Evolutionary conservation across 2,888 invertebrate genomes (phyloP).

Genomic region (Eulithis prunata): DNA sequence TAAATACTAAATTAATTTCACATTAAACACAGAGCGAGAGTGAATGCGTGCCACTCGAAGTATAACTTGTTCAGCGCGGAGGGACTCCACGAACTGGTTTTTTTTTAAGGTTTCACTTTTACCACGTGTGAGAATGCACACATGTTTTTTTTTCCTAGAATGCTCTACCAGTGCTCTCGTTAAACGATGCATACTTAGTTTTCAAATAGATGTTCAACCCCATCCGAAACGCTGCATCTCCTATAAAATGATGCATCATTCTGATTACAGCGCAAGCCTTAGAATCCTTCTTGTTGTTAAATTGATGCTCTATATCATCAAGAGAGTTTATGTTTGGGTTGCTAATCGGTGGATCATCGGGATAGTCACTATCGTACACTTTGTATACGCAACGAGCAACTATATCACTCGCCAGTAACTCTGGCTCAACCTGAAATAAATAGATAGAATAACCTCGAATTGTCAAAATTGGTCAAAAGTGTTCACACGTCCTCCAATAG

Average conservation of each 20-base stretch:
- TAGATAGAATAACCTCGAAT: too few species aligned
- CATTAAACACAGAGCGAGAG: too few species aligned
- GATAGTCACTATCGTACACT: constrained; percentile 45
- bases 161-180: too few species aligned
- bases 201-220: constrained; percentile 68
- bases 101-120: too few species aligned
- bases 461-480: too few species aligned
- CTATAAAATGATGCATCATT: constrained; percentile 77
- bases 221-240: constrained; percentile 61
- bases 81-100: too few species aligned
- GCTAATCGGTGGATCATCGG: constrained; percentile 85
- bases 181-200: constrained; percentile 69
- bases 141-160: too few species aligned
- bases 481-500: too few species aligned
- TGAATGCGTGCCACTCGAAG: too few species aligned
- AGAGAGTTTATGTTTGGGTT: constrained; percentile 84
- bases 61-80: too few species aligned
- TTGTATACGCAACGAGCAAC: constrained; percentile 86
- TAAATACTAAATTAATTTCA: too few species aligned
- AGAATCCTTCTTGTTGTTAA: constrained; percentile 87
- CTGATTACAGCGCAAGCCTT: constrained; percentile 85
- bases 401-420: constrained; percentile 87
- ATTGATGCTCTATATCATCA: constrained; percentile 85
- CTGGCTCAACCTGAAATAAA: constrained; percentile 77
- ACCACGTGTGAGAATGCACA: too few species aligned